phyloP scores from a whole-genome alignment of 2,888 invertebrate genomes.

The Fragum fragum region DNA sequence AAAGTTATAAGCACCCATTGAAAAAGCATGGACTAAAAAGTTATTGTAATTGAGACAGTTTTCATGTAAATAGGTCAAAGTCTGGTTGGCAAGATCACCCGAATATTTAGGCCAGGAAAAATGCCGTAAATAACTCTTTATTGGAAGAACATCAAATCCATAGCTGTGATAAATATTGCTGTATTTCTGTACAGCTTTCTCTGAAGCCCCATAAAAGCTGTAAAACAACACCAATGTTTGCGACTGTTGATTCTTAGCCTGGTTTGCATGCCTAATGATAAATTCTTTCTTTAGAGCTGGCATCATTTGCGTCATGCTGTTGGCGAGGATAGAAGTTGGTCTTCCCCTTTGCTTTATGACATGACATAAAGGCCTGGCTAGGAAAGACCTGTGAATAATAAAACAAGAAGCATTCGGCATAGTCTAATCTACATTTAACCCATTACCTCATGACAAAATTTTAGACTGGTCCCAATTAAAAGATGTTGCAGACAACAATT shows the following conservation, averaged over 20 bases:
- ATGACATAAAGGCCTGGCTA: background rate
- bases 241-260: background rate
- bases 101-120: slow-evolving; percentile 79
- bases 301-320: background rate
- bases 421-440: too few relatives aligned
- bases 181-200: slow-evolving; percentile 69
- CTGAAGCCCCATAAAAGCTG: slow-evolving; percentile 75
- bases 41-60: slow-evolving; percentile 51
- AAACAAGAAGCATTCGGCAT: too few relatives aligned
- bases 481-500: too few relatives aligned
- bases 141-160: slow-evolving; percentile 74
- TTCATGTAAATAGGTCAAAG: slow-evolving; percentile 57
- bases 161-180: slow-evolving; percentile 70
- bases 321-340: background rate
- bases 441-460: too few relatives aligned
- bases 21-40: slow-evolving; percentile 75
- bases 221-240: slow-evolving; percentile 74
- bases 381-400: background rate
- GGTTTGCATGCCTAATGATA: slow-evolving; percentile 12
- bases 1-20: slow-evolving; percentile 79
- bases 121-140: slow-evolving; percentile 71
- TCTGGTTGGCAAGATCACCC: slow-evolving; percentile 60
- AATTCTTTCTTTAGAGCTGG: background rate
- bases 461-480: too few relatives aligned
- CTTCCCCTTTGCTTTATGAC: background rate